Evolutionary conservation across 2,888 invertebrate species (phyloP).

Genomic region (Euzophera pinguis): DNA sequence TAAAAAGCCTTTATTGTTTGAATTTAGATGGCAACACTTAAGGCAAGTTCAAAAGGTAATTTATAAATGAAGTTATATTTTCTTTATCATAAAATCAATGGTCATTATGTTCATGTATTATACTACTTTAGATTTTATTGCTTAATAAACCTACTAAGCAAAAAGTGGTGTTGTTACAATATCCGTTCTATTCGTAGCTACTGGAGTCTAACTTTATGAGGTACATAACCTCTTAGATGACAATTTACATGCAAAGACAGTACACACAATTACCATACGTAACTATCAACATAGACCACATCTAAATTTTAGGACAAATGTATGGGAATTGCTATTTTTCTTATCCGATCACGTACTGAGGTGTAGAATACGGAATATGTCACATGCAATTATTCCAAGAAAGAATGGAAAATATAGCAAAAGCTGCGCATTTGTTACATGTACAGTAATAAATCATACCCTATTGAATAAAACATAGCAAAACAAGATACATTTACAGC

Average conservation of each 20-base stretch:
- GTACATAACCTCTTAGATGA: conserved; percentile 11
- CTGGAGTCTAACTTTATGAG: conserved; percentile 4
- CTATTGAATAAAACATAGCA: conserved; percentile 3
- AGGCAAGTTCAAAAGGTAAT: not conserved
- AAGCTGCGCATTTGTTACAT: not conserved
- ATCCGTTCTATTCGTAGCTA: not conserved
- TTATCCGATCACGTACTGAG: conserved; percentile 45
- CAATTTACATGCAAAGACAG: conserved; percentile 35
- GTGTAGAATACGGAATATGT: conserved; percentile 46
- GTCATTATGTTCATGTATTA: not conserved
- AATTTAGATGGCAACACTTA: not conserved
- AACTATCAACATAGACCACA: conserved; percentile 34
- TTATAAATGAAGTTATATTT: no score
- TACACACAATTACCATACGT: conserved; percentile 47
- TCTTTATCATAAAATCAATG: not conserved
- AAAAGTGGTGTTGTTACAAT: not conserved
- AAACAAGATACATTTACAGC: conserved; percentile 3
- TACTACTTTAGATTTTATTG: not conserved
- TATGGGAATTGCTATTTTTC: conserved; percentile 34
- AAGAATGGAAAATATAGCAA: conserved; percentile 14
- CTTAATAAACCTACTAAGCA: not conserved
- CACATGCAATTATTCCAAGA: conserved; percentile 13
- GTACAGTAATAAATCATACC: conserved; percentile 5
- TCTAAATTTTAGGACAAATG: conserved; percentile 42
- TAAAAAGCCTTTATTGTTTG: no score